phyloP scores from a whole-genome alignment of 2,888 invertebrate species.

The Hetaerina titia region DNA sequence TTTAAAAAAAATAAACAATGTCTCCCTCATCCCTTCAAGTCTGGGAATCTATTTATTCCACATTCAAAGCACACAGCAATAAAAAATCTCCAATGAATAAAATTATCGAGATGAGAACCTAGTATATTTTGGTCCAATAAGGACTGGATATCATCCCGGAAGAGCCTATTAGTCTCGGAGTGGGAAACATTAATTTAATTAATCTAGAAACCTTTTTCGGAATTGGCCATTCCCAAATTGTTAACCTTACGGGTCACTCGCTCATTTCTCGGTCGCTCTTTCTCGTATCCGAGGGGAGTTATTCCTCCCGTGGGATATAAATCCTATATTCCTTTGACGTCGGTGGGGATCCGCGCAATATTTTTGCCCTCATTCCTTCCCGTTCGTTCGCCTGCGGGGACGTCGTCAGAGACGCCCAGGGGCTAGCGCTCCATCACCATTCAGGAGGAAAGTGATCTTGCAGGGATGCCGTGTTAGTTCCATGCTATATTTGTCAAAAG shows the following conservation, averaged over 20 bases:
- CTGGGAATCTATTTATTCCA: too few relatives aligned
- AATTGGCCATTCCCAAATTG: neutral
- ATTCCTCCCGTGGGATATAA: neutral
- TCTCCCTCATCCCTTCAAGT: too few relatives aligned
- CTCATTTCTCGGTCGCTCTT: neutral
- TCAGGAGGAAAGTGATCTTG: neutral
- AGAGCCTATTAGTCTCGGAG: neutral
- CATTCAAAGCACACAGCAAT: too few relatives aligned
- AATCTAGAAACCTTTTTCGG: neutral
- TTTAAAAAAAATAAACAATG: too few relatives aligned
- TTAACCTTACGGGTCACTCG: neutral
- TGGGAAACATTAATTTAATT: slow-evolving; percentile 2
- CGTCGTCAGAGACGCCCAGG: neutral
- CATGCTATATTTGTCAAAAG: neutral
- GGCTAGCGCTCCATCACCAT: neutral
- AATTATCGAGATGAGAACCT: neutral
- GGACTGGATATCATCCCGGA: neutral
- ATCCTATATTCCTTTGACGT: neutral
- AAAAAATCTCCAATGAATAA: neutral
- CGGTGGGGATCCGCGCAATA: neutral
- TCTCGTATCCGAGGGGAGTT: neutral
- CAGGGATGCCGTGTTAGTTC: neutral
- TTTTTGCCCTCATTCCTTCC: neutral
- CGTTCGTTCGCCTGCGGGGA: neutral
- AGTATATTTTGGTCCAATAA: neutral